Conservation (phyloP, 2,888 invertebrate species). For the Erannis defoliaria region DNA sequence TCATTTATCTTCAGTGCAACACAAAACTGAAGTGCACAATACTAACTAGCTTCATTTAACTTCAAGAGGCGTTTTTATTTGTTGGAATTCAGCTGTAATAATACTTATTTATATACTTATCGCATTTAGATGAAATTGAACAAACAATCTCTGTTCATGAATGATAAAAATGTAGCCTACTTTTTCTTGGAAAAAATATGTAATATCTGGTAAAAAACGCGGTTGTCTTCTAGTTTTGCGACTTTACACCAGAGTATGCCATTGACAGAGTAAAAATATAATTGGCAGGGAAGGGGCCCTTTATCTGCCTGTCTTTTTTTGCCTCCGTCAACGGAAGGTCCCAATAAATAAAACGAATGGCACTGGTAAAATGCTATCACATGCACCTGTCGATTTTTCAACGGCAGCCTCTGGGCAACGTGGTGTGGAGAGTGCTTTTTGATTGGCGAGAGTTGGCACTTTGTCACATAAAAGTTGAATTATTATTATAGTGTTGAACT, state of each 20-base stretch:
- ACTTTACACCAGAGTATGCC: not conserved
- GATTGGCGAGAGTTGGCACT: conserved; percentile 14
- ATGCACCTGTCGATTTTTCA: conserved; percentile 80
- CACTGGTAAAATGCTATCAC: conserved; percentile 71
- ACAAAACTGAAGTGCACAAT: too few species aligned
- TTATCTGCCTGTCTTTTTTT: conserved; percentile 64
- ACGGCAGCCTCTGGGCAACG: conserved; percentile 44
- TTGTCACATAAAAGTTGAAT: conserved; percentile 20
- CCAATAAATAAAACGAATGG: conserved; percentile 76
- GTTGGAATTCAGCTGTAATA: too few species aligned
- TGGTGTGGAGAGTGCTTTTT: conserved; percentile 57
- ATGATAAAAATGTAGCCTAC: too few species aligned
- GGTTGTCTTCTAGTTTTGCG: too few species aligned
- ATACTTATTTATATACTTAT: too few species aligned
- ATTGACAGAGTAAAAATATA: conserved; percentile 52
- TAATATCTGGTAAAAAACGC: too few species aligned
- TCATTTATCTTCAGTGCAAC: too few species aligned
- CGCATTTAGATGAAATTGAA: too few species aligned
- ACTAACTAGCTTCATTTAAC: too few species aligned
- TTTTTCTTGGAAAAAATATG: too few species aligned
- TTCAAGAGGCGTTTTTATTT: too few species aligned
- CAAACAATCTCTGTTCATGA: too few species aligned
- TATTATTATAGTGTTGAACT: conserved; percentile 11
- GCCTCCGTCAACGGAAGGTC: conserved; percentile 58
- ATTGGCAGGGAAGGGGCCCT: conserved; percentile 60